These are phyloP conservation scores for Zaprionus capensis DNA, from an alignment of 1,140 invertebrate species.

Conservation along the genomic window DNA sequence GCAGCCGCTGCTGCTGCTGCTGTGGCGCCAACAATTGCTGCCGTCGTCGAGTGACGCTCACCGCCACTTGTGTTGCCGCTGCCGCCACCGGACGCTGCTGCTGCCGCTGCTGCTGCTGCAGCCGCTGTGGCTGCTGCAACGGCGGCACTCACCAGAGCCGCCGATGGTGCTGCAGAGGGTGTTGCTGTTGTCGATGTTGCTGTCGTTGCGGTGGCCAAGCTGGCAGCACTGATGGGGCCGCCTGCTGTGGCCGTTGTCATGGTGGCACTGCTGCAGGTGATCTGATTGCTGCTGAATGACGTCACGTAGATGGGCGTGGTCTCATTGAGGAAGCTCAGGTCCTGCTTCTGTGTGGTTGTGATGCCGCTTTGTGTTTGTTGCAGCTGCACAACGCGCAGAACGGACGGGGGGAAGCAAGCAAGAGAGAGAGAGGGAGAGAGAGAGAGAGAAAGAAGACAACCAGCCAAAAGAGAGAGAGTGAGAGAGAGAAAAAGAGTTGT, in stretches of 20 bases:
- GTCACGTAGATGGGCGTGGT: constrained; percentile 91
- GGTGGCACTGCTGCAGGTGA: constrained; percentile 86
- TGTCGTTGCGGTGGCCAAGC: constrained; percentile 67
- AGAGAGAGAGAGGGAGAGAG: neutral
- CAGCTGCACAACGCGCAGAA: constrained; percentile 42
- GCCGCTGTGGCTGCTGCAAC: constrained; percentile 66
- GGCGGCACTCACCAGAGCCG: constrained; percentile 61
- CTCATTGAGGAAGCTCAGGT: constrained; percentile 85
- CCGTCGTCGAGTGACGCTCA: constrained; percentile 65
- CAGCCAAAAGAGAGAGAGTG: neutral
- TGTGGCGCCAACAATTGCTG: constrained; percentile 52
- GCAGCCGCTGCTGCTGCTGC: constrained; percentile 44
- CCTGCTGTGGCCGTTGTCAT: constrained; percentile 85
- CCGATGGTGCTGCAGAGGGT: constrained; percentile 36
- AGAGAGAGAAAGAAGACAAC: neutral
- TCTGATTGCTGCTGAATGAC: constrained; percentile 88
- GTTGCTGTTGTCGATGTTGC: constrained; percentile 44
- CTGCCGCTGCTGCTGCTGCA: constrained; percentile 60
- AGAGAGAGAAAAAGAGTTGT: neutral
- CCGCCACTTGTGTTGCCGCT: constrained; percentile 52
- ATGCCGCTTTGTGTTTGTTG: constrained; percentile 84
- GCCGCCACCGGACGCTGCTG: constrained; percentile 50
- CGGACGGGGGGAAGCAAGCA: neutral
- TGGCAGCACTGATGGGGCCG: constrained; percentile 72
- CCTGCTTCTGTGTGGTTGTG: constrained; percentile 86